Percentiles rank a stretch among this genome's conserved stretches.
phyloP scores from a whole-genome alignment of 2,888 invertebrate genomes.

The Saturnia pavonia region DNA sequence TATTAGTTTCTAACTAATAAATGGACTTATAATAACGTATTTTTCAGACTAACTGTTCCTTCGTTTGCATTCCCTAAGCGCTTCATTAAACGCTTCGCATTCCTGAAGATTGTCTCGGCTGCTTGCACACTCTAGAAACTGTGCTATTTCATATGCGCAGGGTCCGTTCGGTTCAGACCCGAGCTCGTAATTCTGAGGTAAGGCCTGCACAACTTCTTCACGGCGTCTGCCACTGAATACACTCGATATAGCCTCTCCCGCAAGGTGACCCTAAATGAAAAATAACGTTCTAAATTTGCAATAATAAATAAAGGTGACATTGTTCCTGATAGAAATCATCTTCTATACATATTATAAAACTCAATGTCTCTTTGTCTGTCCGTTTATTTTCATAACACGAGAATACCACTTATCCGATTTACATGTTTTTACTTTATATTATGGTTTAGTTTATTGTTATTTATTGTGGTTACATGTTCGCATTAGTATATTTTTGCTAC shows the following conservation, averaged over 20 bases:
- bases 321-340: too few relatives aligned
- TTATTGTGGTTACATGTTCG: too few relatives aligned
- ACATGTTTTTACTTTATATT: too few relatives aligned
- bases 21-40: not conserved
- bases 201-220: slow-evolving; percentile 53
- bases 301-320: too few relatives aligned
- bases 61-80: slow-evolving; percentile 94
- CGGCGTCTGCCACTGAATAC: slow-evolving; percentile 58
- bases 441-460: too few relatives aligned
- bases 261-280: slow-evolving; percentile 88
- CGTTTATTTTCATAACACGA: too few relatives aligned
- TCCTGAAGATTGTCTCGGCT: slow-evolving; percentile 91
- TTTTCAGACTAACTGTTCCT: slow-evolving; percentile 82
- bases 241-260: slow-evolving; percentile 91
- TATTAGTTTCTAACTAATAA: not conserved
- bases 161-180: slow-evolving; percentile 84
- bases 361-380: too few relatives aligned
- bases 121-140: slow-evolving; percentile 96
- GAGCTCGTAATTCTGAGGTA: slow-evolving; percentile 61
- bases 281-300: not conserved
- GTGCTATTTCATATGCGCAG: slow-evolving; percentile 95
- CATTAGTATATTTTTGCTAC: too few relatives aligned
- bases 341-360: too few relatives aligned
- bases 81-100: slow-evolving; percentile 97
- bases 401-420: too few relatives aligned